Evolutionary conservation across 2,888 invertebrate species (phyloP).

Genomic region (Leptarthrus brevirostris): DNA sequence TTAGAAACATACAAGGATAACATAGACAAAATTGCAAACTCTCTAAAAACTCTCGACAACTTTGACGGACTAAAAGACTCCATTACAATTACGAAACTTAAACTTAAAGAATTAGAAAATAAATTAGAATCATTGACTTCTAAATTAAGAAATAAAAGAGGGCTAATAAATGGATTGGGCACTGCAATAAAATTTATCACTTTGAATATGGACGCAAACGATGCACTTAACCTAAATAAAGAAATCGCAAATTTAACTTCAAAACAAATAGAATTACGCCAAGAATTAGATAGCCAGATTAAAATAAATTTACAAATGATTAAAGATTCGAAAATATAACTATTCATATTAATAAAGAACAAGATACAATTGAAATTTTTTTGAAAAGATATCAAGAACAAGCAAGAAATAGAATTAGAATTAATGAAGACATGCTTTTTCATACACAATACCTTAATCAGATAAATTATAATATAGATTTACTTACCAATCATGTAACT

Average conservation of each 20-base stretch:
- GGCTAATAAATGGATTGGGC: neutral
- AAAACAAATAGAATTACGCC: too few relatives aligned
- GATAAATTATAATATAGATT: constrained; percentile 52
- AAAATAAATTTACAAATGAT: neutral
- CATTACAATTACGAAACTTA: constrained; percentile 29
- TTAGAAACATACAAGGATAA: too few relatives aligned
- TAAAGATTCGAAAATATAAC: too few relatives aligned
- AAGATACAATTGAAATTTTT: constrained; percentile 17
- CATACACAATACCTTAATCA: constrained; percentile 48
- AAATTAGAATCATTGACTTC: neutral
- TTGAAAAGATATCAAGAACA: constrained; percentile 40
- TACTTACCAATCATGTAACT: constrained; percentile 45
- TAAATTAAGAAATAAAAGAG: neutral
- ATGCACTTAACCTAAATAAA: neutral
- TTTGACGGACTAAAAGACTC: constrained; percentile 34
- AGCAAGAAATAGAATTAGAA: constrained; percentile 20
- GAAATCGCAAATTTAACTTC: too few relatives aligned
- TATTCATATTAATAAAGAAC: too few relatives aligned
- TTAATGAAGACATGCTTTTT: constrained; percentile 11
- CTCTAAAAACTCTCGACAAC: constrained; percentile 30
- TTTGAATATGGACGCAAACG: constrained; percentile 33
- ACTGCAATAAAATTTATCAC: neutral
- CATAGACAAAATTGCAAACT: constrained; percentile 24
- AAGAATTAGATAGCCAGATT: neutral
- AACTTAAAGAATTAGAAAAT: constrained; percentile 16